Conservation (phyloP, 2,113 vertebrate genomes). For the Melanocharis versteri region DNA sequence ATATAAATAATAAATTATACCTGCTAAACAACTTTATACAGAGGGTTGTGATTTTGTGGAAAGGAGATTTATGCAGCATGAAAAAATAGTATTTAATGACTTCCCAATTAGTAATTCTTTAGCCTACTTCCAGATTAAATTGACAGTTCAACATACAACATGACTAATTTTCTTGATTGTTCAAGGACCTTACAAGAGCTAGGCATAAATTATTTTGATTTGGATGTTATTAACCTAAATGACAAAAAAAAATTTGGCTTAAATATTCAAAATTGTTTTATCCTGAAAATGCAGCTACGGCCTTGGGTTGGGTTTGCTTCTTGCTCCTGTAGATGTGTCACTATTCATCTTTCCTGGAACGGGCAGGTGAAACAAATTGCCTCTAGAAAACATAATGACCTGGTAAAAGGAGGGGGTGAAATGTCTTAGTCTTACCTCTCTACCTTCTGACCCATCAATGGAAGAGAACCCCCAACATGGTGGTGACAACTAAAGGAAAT, state of each 20-base stretch:
- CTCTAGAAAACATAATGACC: background rate
- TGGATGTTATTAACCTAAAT: background rate
- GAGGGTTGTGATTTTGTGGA: background rate
- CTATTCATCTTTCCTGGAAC: background rate
- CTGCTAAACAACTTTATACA: background rate
- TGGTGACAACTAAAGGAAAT: background rate
- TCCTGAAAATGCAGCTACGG: background rate
- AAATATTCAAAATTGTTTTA: background rate
- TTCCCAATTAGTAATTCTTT: background rate
- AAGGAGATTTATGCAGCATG: background rate
- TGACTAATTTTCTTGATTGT: background rate
- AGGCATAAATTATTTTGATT: background rate
- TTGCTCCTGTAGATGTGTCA: background rate
- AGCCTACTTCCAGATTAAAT: background rate
- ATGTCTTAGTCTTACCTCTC: background rate
- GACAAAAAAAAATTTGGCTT: background rate
- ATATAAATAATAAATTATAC: constrained; percentile 13
- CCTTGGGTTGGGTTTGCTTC: background rate
- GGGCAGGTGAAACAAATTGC: background rate
- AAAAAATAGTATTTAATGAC: background rate
- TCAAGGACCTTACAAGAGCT: background rate
- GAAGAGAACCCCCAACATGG: background rate
- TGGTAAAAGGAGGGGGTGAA: background rate
- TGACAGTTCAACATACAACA: background rate
- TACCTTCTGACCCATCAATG: background rate